Evolutionary conservation across 2,888 invertebrate genomes (phyloP).

Genomic region (Nomada ruficornis): DNA sequence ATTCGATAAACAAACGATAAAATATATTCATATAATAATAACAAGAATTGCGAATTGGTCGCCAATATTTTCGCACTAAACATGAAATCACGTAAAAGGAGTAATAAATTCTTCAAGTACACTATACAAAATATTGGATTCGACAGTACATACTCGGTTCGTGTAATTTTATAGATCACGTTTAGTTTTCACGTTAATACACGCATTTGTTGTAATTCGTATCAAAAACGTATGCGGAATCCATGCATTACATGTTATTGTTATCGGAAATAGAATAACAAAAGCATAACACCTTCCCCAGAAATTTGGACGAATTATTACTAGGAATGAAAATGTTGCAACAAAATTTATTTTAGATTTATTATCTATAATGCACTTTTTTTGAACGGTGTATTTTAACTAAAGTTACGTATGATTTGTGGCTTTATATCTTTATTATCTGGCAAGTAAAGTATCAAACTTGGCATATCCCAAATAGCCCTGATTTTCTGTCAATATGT

Average conservation of each 20-base stretch:
- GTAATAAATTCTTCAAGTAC: background rate
- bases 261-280: constrained; percentile 17
- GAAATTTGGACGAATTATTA: background rate
- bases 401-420: background rate
- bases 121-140: constrained; percentile 3
- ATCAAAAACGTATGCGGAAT: constrained; percentile 5
- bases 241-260: too few relatives aligned
- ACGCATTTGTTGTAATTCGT: background rate
- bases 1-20: background rate
- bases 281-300: constrained; percentile 28
- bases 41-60: background rate
- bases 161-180: background rate
- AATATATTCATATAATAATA: background rate
- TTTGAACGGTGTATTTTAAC: background rate
- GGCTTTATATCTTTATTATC: too few relatives aligned
- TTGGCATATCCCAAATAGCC: too few relatives aligned
- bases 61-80: background rate
- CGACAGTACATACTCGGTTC: background rate
- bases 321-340: background rate
- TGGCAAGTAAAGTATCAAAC: too few relatives aligned
- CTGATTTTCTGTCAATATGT: too few relatives aligned
- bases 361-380: background rate
- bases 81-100: background rate
- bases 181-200: background rate
- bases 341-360: background rate